Base-by-base conservation (phyloP, 1,140 invertebrate genomes). In the Steinernema feltiae region DNA sequence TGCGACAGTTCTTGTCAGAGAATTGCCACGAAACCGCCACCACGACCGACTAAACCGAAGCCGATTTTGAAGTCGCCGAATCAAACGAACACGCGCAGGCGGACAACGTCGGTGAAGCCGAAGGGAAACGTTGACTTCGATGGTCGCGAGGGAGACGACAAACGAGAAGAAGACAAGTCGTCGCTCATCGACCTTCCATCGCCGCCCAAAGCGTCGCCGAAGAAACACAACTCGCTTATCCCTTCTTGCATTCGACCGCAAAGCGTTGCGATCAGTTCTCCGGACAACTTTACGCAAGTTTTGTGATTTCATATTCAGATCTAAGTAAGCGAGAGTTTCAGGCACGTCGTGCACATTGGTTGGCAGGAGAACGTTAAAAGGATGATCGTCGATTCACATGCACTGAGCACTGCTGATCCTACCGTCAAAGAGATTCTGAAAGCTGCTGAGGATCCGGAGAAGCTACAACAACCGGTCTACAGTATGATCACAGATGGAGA, bases 281-380 rank as follows among this genome's bases (percentile, higher is more conserved):
- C 78, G 0, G 70, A 74, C 24, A 79, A 79, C 63, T 79, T 79
- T n/a, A 73, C 78, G 78, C 79, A 24, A 75, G 77, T 31, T 0
- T 1, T 29, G 30, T 1, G 48, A 18, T 24, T 31, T 3, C 18
- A 76, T 3, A 21, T n/a, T 71, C n/a, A n/a, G n/a, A n/a, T n/a
- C 27, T 0, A 46, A 77, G 18, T 18, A 72, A 21, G 17, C n/a
- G 15, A 73, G 75, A 31, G 30, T 79, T 79, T 48, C 32, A 79
- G 78, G 69, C 78, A 79, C 69, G 63, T 79, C 12, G 78, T 76
- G 1, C 78, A 79, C 48, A 73, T 79, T 24, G 78, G 78, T 2
- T 79, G 78, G 53, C 53, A 63, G 24, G 53, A 63, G 78, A 75
- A 78, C 24, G 78, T 75, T 17, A 72, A 69, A 31, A 41, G 71